These are phyloP conservation scores for Blennius ocellaris DNA, from an alignment of 2,113 vertebrate genomes.

Conservation along the genomic window DNA sequence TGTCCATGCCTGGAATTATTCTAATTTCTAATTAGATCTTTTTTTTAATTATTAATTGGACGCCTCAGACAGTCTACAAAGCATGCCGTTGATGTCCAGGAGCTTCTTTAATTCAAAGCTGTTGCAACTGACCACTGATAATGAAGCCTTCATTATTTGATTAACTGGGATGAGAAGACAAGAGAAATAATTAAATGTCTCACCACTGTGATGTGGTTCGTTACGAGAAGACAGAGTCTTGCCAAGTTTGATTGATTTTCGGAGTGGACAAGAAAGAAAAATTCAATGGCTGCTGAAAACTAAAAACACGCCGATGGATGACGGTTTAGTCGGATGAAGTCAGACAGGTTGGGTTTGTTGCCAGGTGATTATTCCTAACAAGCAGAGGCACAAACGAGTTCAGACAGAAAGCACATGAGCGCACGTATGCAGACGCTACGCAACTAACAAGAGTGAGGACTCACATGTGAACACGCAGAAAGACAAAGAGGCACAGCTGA, in stretches of 20 bases:
- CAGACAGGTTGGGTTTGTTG: too few species aligned
- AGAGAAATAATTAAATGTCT: constrained; percentile 17
- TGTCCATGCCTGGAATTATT: not conserved
- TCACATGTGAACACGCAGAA: too few species aligned
- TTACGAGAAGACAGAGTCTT: not conserved
- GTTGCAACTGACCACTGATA: constrained; percentile 15
- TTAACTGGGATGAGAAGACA: constrained; percentile 18
- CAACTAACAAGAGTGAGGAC: too few species aligned
- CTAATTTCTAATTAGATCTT: constrained; percentile 17
- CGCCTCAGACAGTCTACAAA: constrained; percentile 8
- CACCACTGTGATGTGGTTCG: constrained; percentile 4
- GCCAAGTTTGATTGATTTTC: constrained; percentile 3
- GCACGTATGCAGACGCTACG: too few species aligned
- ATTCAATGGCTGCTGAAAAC: not conserved
- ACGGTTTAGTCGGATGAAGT: too few species aligned
- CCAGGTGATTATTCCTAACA: too few species aligned
- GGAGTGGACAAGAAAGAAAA: not conserved
- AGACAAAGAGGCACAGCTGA: too few species aligned
- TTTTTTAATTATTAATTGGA: constrained; percentile 12
- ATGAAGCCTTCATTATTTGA: constrained; percentile 18
- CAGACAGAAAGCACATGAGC: too few species aligned
- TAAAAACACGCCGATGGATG: too few species aligned
- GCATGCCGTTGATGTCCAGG: constrained; percentile 6
- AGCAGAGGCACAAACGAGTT: too few species aligned
- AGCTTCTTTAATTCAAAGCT: constrained; percentile 36